Percentiles rank a stretch among this genome's conserved stretches.
phyloP scores from a whole-genome alignment of 2,113 vertebrate genomes.

The Sinocyclocheilus maitianheensis region DNA sequence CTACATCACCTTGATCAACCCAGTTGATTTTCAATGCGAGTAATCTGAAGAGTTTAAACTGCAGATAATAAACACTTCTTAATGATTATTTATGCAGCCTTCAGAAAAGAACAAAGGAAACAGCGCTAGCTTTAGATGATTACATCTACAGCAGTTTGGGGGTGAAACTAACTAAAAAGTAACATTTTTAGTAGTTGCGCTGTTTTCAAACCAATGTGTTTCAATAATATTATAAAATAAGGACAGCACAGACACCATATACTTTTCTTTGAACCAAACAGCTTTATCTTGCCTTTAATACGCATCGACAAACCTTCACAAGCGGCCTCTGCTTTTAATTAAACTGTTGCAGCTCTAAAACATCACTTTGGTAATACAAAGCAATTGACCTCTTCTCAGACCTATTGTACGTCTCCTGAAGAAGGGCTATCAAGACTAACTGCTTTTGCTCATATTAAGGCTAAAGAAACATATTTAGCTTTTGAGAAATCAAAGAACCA shows the following conservation, averaged over 20 bases:
- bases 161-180: neutral
- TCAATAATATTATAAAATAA: neutral
- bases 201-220: neutral
- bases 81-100: neutral
- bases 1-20: neutral
- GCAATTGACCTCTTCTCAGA: slow-evolving; percentile 52
- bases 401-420: neutral
- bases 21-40: neutral
- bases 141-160: slow-evolving; percentile 10
- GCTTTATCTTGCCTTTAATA: neutral
- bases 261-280: neutral
- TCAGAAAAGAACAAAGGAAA: neutral
- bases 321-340: slow-evolving; percentile 35
- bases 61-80: neutral
- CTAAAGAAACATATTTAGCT: neutral
- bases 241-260: neutral
- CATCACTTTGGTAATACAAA: slow-evolving; percentile 45
- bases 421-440: neutral
- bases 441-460: neutral
- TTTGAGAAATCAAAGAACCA: neutral
- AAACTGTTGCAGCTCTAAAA: neutral
- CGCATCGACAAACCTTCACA: neutral
- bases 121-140: neutral
- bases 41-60: neutral
- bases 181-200: neutral